Base-by-base conservation (phyloP, 2,888 invertebrate species). In the Diarsia dahlii region DNA sequence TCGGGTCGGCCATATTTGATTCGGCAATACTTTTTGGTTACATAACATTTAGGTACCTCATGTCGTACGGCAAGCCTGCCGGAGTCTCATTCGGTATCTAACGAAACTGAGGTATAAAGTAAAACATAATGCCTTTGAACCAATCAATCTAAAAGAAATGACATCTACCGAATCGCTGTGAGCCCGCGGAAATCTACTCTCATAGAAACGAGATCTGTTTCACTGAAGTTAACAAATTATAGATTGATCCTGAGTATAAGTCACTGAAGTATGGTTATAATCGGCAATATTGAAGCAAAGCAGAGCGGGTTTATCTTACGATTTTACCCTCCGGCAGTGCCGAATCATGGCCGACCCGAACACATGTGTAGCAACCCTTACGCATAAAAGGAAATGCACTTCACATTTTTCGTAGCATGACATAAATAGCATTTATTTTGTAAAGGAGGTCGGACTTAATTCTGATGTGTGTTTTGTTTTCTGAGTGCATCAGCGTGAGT, bases 341-440 rank as follows among this genome's bases (percentile, higher is more conserved):
- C 1, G 10, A 45, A 9, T 8, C 8, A 45, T 23, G 45, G 45
- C 63, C 63, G 45, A 45, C n/a, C 63, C 63, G 63, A 45, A 15
- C 45, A 45, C n/a, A 23, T 63, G 46, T 45, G 63, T 45, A 63
- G n/a, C 63, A 45, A 63, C 63, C n/a, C 8, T 63, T 45, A 63
- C 1, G 13, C 34, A n/a, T 56, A 58, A 63, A 64, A 58, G 46
- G n/a, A 62, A 69, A 71, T 81, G 71, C 76, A 81, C 13, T 28
- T 58, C 23, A 3, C 46, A 68, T 82, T 72, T 78, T 82, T 74
- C 71, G 20, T 67, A 48, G 8, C 68, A 23, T 45, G 48, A 54
- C 68, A 65, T 77, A 74, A 82, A 74, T 69, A 74, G 46, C 12
- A 56, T 63, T 81, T 67, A 50, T 52, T 64, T 56, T 56, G n/a